phyloP scores from a whole-genome alignment of 2,113 vertebrate genomes.

The Dromiciops gliroides region DNA sequence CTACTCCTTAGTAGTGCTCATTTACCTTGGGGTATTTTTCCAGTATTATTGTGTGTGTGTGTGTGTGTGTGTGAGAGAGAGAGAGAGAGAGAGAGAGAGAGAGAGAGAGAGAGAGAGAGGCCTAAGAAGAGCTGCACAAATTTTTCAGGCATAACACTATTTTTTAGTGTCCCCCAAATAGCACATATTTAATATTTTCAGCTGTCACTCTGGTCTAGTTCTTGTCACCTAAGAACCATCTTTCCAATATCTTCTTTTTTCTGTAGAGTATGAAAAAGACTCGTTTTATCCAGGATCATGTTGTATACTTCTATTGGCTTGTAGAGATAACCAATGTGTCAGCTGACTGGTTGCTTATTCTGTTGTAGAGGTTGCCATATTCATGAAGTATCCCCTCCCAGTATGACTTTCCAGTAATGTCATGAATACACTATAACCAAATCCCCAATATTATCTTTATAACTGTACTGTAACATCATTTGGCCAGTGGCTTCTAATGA shows the following conservation, averaged over 20 bases:
- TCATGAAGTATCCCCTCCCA: neutral
- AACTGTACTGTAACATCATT: neutral
- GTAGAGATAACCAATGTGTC: neutral
- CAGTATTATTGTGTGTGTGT: slow-evolving; percentile 18
- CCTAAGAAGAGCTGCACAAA: slow-evolving; percentile 28
- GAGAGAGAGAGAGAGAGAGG: no score
- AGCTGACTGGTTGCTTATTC: neutral
- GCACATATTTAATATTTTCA: neutral
- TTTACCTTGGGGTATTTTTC: neutral
- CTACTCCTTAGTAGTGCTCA: neutral
- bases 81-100: no score
- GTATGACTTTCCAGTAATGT: neutral
- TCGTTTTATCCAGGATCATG: neutral
- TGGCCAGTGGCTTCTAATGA: neutral
- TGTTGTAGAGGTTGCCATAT: neutral
- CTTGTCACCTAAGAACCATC: neutral
- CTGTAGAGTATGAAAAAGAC: neutral
- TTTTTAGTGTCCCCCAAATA: slow-evolving; percentile 40
- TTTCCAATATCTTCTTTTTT: slow-evolving; percentile 26
- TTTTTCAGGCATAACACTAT: slow-evolving; percentile 38
- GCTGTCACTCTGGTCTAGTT: slow-evolving; percentile 39
- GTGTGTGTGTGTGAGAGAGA: no score
- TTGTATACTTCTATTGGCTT: neutral
- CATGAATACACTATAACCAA: neutral
- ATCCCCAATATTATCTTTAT: neutral